Evolutionary conservation across 2,797 vertebrate genomes (phyloP), one percentile per base, ranked within the genome.

Genomic region (Enteromius fasciolatus): DNA sequence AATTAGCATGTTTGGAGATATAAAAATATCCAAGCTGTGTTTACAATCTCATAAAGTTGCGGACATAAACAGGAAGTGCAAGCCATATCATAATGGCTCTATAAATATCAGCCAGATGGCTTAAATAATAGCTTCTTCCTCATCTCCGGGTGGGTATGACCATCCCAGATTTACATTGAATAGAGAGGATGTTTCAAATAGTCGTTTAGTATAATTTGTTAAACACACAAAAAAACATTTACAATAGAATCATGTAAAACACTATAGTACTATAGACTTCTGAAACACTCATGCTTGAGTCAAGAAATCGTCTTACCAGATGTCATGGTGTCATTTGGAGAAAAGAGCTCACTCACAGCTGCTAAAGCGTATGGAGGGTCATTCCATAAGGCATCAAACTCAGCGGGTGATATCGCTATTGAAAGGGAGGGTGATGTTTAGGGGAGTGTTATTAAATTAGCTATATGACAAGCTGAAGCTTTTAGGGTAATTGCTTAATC

Each of bases 331-430:
- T 91, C 90, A 92, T 93, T 93, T 91, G 91, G 91, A 66, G 90
- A 85, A 84, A 94, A 94, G 88, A 93, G 92, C 52, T 94, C 92
- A 90, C 92, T 91, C 86, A 92, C 79, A 86, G 89, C 92, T 12
- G 93, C 91, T 12, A 94, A 87, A 67, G 91, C 89, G 52, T 94
- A 95, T 0, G 93, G 90, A 1, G 93, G 94, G 72, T 94, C 94
- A 87, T 92, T 92, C 94, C 94, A 94, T 39, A 95, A 92, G 86
- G 93, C 93, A 84, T 95, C 94, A 88, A 95, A 90, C 87, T 95
- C 95, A 87, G 94, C 93, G 39, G 94, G 92, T 82, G 94, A 94
- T 75, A 95, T 93, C 84, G 94, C 95, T 95, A 91, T 59, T 68
- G 77, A 87, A 78, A 88, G 72, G 80, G 84, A 70, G 83, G 80